Evolutionary conservation across 1,140 invertebrate species (phyloP).

Genomic region (Phenacoccus solenopsis): DNA sequence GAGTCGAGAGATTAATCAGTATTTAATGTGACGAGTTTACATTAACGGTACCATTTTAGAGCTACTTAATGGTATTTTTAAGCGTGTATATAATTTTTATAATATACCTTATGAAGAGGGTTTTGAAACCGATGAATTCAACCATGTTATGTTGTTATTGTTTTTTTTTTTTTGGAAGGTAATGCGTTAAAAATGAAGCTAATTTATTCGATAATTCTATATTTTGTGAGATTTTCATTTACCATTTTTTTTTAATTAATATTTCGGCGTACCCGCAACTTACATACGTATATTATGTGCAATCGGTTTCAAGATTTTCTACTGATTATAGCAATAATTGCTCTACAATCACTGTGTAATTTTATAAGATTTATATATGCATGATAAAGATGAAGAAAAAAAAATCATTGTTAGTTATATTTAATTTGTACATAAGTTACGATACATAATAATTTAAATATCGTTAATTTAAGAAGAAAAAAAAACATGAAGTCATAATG

Average conservation of each 20-base stretch:
- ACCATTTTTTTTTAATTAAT: not conserved
- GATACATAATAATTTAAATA: no score
- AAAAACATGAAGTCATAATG: no score
- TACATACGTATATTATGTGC: not conserved
- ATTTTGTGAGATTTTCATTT: not conserved
- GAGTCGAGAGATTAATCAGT: no score
- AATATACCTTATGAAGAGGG: no score
- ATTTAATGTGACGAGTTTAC: no score
- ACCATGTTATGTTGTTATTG: not conserved
- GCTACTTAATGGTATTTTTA: not conserved
- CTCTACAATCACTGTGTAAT: constrained; percentile 5
- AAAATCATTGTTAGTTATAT: no score
- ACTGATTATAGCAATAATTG: not conserved
- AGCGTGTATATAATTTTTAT: not conserved
- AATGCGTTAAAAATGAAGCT: not conserved
- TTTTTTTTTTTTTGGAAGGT: not conserved
- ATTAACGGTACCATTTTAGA: not conserved
- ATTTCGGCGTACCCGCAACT: not conserved
- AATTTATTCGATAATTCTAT: not conserved
- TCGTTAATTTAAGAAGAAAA: no score
- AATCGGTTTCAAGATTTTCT: not conserved
- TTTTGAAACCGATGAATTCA: no score
- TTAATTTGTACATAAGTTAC: no score
- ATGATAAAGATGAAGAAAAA: no score
- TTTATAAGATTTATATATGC: no score